These are phyloP conservation scores for Sitta carolinensis DNA, from an alignment of 2,797 vertebrate species.

Conservation along the genomic window DNA sequence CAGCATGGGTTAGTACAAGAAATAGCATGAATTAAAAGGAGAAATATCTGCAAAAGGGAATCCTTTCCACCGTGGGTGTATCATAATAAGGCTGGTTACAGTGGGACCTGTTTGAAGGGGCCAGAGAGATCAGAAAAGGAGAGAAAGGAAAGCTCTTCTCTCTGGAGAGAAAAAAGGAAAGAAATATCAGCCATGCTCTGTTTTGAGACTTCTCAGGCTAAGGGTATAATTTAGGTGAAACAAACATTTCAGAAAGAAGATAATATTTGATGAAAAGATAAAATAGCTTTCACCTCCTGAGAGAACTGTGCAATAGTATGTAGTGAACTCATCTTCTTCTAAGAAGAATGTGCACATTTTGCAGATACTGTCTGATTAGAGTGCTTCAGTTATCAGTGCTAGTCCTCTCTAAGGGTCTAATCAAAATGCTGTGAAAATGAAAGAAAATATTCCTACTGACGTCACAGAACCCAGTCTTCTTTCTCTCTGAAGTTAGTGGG, in stretches of 20 bases:
- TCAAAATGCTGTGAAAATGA: constrained; percentile 17
- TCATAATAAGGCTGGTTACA: background rate
- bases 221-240: background rate
- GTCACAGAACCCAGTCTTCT: background rate
- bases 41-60: background rate
- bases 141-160: background rate
- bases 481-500: background rate
- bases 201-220: background rate
- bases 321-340: background rate
- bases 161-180: background rate
- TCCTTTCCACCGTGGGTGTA: background rate
- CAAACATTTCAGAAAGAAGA: constrained; percentile 23
- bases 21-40: background rate
- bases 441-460: background rate
- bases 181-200: background rate
- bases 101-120: background rate
- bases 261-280: constrained; percentile 36
- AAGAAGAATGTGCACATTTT: background rate
- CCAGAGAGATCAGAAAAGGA: background rate
- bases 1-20: background rate
- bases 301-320: background rate
- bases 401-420: constrained; percentile 35
- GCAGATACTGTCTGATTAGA: constrained; percentile 6
- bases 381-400: background rate
- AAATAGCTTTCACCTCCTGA: constrained; percentile 28